Percentiles rank a stretch among this genome's conserved stretches.
Evolutionary conservation across 2,888 invertebrate species (phyloP).

Genomic region (Nomada goodeniana): DNA sequence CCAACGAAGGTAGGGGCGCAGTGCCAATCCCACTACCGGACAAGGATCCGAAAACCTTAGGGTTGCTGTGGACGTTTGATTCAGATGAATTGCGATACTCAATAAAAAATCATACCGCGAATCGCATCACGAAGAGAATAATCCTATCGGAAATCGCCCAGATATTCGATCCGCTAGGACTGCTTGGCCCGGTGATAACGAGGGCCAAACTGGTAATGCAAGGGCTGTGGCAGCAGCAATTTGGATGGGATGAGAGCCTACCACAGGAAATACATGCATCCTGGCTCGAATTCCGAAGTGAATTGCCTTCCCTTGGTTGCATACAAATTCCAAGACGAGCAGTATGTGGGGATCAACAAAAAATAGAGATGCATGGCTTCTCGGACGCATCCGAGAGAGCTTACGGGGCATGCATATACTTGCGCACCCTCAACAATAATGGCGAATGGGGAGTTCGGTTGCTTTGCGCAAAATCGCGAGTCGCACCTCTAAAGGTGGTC

Average conservation of each 20-base stretch:
- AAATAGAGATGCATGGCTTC: conserved; percentile 7
- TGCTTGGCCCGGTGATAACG: conserved; percentile 15
- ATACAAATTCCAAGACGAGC: neutral
- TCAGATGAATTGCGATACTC: neutral
- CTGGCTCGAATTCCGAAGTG: neutral
- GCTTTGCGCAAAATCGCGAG: conserved; percentile 8
- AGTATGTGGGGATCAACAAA: neutral
- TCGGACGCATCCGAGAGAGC: conserved; percentile 4
- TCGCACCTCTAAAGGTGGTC: neutral
- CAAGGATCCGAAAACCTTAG: neutral
- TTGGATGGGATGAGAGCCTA: conserved; percentile 19
- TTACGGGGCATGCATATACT: neutral
- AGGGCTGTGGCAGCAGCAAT: conserved; percentile 9
- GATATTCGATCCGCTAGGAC: conserved; percentile 23
- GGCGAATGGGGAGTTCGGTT: neutral
- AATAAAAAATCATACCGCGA: too few species aligned
- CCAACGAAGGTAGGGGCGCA: neutral
- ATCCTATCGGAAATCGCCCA: conserved; percentile 14
- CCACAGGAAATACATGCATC: neutral
- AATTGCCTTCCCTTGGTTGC: neutral
- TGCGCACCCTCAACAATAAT: neutral
- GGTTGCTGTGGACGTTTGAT: neutral
- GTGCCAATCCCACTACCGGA: neutral
- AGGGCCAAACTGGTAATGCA: conserved; percentile 21
- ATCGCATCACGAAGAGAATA: conserved; percentile 1